Evolutionary conservation across 2,888 invertebrate genomes (phyloP), one percentile per base, ranked within the genome.

Genomic region (Physocephala rufipes): DNA sequence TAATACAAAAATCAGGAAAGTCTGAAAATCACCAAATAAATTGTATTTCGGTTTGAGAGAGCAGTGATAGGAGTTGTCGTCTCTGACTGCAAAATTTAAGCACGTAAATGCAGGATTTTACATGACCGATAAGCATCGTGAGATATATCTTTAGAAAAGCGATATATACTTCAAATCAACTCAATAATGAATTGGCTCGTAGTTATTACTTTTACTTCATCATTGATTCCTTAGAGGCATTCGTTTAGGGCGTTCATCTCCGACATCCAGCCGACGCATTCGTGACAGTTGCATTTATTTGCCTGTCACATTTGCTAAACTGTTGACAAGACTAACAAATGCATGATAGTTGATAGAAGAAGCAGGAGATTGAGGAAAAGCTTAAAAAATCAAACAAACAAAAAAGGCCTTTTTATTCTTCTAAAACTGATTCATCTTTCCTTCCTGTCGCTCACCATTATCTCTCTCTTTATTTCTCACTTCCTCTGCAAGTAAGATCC

Each of bases 271-370:
- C 36, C 36, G 36, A 36, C 36, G 36, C 9, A n/a, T n/a, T n/a
- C n/a, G n/a, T 81, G 82, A 82, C 82, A 82, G 78, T 77, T 81
- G 77, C 78, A 78, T 81, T 80, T 79, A 80, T 81, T 78, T 79
- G 82, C 79, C 81, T 82, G 82, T 80, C 82, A 79, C 75, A 70
- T 77, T 77, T 73, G 79, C 79, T 80, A 79, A 82, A 79, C 79
- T 78, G 76, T 79, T 79, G 79, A 81, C 79, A 79, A 78, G 76
- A 75, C 65, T 69, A n/a, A 26, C 36, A 16, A 12, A 36, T 36
- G 36, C 9, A 36, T 36, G 9, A 9, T 36, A 36, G 9, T 7
- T 9, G 36, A 9, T 36, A 36, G 4, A 36, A 36, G 5, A 36
- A 36, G 36, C 4, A 36, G 21, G 67, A 30, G 59, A 36, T 51